These are phyloP conservation scores for Phylloscopus trochiloides DNA, from an alignment of 2,113 vertebrate species.

Conservation along the genomic window DNA sequence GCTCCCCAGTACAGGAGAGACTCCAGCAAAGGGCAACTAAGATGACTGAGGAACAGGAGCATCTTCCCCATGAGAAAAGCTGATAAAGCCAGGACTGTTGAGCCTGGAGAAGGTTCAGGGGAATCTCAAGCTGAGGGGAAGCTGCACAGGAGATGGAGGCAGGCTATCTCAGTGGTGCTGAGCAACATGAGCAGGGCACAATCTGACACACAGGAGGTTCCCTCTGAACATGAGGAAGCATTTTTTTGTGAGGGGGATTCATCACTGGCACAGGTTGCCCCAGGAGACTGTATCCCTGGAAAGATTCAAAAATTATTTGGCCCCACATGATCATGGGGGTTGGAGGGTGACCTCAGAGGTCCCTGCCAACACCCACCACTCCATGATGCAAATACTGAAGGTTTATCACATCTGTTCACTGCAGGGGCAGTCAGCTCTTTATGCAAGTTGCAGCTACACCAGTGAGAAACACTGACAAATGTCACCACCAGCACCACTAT, in stretches of 20 bases:
- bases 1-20: not conserved
- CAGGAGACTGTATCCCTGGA: not conserved
- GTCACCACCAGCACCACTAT: not conserved
- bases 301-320: not conserved
- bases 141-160: not conserved
- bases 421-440: not conserved
- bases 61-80: not conserved
- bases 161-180: not conserved
- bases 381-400: not conserved
- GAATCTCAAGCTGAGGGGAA: not conserved
- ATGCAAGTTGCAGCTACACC: not conserved
- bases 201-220: not conserved
- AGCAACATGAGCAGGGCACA: not conserved
- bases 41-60: not conserved
- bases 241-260: not conserved
- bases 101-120: not conserved
- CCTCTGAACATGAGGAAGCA: not conserved
- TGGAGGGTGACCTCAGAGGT: not conserved
- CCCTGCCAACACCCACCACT: not conserved
- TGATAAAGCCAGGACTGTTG: not conserved
- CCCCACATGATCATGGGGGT: rapidly evolving
- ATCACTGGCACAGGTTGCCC: not conserved
- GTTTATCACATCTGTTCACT: not conserved
- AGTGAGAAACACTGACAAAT: not conserved
- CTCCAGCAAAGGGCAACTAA: not conserved